Evolutionary conservation across 2,797 vertebrate genomes (phyloP).

Genomic region (Chrosomus eos): DNA sequence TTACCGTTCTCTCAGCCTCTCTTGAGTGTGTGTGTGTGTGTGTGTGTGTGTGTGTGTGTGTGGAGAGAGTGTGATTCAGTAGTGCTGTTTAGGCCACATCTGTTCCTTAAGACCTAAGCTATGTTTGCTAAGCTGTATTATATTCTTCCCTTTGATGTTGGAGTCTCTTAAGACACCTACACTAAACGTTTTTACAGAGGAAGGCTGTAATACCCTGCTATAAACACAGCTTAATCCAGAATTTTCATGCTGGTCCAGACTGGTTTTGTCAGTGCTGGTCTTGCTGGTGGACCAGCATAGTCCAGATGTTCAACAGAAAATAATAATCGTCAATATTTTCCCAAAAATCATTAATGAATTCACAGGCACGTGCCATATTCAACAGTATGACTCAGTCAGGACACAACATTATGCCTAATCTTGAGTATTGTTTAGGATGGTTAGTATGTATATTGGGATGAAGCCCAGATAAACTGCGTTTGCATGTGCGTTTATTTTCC

Average conservation of each 20-base stretch:
- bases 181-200: constrained; percentile 10
- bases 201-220: not conserved
- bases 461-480: not conserved
- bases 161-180: constrained; percentile 32
- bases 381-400: not conserved
- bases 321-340: not conserved
- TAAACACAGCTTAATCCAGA: not conserved
- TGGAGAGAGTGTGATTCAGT: not conserved
- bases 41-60: not conserved
- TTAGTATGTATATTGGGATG: not conserved
- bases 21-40: constrained; percentile 6
- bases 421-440: not conserved
- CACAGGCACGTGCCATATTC: not conserved
- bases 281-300: not conserved
- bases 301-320: not conserved
- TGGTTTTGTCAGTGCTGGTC: not conserved
- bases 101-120: constrained; percentile 35
- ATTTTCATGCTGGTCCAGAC: not conserved
- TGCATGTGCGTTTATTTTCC: constrained; percentile 20
- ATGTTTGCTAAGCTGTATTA: constrained; percentile 38
- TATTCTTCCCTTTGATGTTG: constrained; percentile 36
- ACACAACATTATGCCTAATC: not conserved
- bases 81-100: constrained; percentile 28
- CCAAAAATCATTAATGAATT: not conserved
- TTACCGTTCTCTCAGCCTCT: constrained; percentile 31